These are phyloP conservation scores for Amphipoea lucens DNA, from an alignment of 2,888 invertebrate genomes.

Conservation along the genomic window DNA sequence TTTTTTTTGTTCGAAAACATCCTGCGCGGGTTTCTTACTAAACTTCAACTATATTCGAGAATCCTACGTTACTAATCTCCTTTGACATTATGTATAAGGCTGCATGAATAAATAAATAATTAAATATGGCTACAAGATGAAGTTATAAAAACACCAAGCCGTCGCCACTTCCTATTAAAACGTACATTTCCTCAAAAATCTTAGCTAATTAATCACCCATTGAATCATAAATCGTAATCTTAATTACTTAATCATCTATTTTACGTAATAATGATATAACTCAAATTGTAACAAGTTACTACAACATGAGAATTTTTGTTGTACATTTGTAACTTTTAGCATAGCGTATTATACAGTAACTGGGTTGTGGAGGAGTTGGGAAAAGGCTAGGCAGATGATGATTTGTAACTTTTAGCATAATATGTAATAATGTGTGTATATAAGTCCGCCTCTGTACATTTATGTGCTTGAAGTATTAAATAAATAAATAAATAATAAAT, in stretches of 20 bases:
- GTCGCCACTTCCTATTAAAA: constrained; percentile 42
- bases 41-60: neutral
- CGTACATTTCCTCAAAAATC: constrained; percentile 42
- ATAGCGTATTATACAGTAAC: neutral
- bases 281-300: constrained; percentile 38
- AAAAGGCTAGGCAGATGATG: too few species aligned
- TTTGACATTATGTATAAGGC: neutral
- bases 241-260: constrained; percentile 60
- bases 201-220: constrained; percentile 59
- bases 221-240: constrained; percentile 69
- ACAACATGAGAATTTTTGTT: constrained; percentile 54
- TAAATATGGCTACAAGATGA: neutral
- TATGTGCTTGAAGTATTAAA: too few species aligned
- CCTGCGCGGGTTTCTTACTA: too few species aligned
- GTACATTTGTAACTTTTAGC: constrained; percentile 39
- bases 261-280: constrained; percentile 60
- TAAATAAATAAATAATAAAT: too few species aligned
- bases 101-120: neutral
- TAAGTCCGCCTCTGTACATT: too few species aligned
- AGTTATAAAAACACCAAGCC: neutral
- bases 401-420: constrained; percentile 34
- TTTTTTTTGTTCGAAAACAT: neutral
- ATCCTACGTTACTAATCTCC: neutral
- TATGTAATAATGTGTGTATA: too few species aligned
- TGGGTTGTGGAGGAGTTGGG: too few species aligned